Conservation (phyloP, 2,888 invertebrate genomes). For the Cataglyphis albicans region DNA sequence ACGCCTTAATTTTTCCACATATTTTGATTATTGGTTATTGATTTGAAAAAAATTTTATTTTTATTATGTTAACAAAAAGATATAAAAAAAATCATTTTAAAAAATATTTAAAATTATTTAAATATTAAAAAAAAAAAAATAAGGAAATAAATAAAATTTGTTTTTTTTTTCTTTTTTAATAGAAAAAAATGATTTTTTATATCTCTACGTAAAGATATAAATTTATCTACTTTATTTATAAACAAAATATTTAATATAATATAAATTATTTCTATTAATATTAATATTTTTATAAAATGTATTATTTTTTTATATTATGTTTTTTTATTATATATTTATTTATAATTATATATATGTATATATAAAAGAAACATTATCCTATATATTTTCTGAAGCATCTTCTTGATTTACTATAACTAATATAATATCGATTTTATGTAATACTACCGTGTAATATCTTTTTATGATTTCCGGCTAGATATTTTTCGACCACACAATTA, state of each 20-base stretch:
- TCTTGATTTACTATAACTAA: not conserved
- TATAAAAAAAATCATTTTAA: no score
- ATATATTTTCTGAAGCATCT: not conserved
- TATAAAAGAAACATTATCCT: no score
- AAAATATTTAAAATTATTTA: no score
- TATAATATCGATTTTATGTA: not conserved
- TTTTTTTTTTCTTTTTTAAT: no score
- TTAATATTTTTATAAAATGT: not conserved
- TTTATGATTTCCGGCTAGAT: conserved; percentile 15
- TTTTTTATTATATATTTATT: not conserved
- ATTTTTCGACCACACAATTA: conserved; percentile 25
- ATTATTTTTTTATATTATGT: not conserved
- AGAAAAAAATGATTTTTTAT: no score
- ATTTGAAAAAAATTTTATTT: no score
- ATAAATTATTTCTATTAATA: not conserved
- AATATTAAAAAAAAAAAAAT: no score
- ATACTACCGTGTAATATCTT: not conserved
- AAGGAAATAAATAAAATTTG: no score
- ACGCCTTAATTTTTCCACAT: no score
- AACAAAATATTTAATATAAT: not conserved
- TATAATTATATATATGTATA: not conserved
- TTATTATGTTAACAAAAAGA: no score
- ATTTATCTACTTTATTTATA: not conserved
- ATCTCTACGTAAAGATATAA: not conserved
- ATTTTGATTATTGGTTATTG: no score